Conservation (phyloP, 2,113 vertebrate genomes). For the Neodon shergylaensis region DNA sequence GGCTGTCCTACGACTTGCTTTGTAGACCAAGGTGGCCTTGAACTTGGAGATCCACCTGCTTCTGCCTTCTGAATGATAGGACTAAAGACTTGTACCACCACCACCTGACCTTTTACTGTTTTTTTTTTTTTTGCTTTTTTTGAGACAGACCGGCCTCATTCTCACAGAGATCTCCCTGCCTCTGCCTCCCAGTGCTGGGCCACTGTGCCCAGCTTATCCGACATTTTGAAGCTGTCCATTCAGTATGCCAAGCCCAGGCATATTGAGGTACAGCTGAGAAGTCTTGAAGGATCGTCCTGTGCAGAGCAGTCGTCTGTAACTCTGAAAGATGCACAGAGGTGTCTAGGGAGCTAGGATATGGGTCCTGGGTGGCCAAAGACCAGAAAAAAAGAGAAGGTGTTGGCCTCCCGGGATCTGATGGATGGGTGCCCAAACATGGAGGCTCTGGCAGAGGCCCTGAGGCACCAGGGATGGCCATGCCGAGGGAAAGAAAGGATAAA, state of each 20-base stretch:
- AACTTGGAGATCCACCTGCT: background rate
- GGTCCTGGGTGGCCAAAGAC: background rate
- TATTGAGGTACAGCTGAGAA: background rate
- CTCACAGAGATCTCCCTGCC: background rate
- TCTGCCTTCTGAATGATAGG: background rate
- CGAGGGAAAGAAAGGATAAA: too few species aligned
- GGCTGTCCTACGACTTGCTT: background rate
- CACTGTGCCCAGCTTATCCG: background rate
- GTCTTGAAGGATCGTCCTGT: background rate
- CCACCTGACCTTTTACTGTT: background rate
- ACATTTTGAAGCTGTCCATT: background rate
- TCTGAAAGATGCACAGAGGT: background rate
- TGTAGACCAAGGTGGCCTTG: background rate
- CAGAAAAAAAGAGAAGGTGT: background rate
- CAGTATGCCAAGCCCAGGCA: background rate
- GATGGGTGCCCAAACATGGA: background rate
- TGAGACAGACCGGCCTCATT: background rate
- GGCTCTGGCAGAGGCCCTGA: background rate
- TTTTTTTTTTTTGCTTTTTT: background rate
- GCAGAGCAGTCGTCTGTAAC: rapidly evolving
- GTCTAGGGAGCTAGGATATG: background rate
- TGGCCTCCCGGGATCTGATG: background rate
- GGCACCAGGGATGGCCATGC: background rate
- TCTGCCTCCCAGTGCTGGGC: background rate
- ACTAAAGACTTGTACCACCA: background rate